Evolutionary conservation across 2,888 invertebrate species (phyloP), one percentile per base, ranked within the genome.

Genomic region (Caenorhabditis wallacei): DNA sequence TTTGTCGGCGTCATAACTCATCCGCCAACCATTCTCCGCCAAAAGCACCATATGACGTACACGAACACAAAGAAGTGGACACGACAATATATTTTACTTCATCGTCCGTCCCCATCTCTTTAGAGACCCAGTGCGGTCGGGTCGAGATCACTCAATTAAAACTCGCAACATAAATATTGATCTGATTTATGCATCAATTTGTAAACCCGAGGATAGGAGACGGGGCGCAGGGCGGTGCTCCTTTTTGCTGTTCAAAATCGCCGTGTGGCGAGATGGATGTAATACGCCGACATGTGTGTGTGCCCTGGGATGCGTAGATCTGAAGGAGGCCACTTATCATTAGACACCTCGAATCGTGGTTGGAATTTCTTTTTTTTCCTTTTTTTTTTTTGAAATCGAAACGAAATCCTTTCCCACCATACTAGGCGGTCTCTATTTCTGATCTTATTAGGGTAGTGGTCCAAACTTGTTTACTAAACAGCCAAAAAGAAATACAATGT

Each of bases 171-270:
- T 78, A 78, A 69, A 78, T 78, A 69, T 69, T 69, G 78, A 69
- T 56, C 69, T 78, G 78, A 78, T 78, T 78, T 78, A 78, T 78
- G 69, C 43, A 69, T 69, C 78, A 78, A 69, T 78, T 78, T 78
- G 69, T 78, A 78, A 78, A 54, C 43, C 30, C 8, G 4, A 5
- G 40, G 2, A 40, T 2, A 24, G 8, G 18, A 56, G 56, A 20
- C 57, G 26, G 54, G 66, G 69, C 69, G 61, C 78, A 30, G 63
- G 78, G 69, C 69, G 78, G 69, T 69, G 69, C 78, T 78, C 63
- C 69, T 78, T 78, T 61, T 76, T 76, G 76, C 76, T 69, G 75
- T 66, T 66, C 66, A 66, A 66, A 37, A 66, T 66, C 26, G 56
- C 54, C 68, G 51, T 68, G 37, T 68, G 43, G 30, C 66, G 22